Percentiles rank a stretch among this genome's conserved stretches.
Conservation (phyloP, 2,797 vertebrate species). For the Chrysocyon brachyurus region DNA sequence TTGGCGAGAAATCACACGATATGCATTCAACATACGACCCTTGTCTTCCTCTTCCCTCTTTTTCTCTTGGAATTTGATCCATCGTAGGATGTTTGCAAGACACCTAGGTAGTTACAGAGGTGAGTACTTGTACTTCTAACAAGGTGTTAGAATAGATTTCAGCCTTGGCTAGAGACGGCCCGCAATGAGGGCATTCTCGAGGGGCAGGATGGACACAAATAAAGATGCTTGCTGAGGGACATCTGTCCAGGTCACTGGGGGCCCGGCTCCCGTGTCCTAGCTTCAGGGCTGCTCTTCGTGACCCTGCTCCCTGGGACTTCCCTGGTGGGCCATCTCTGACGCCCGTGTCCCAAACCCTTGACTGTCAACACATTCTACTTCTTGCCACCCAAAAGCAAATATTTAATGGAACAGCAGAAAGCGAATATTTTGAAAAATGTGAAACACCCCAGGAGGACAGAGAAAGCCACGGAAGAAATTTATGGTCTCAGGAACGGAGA, state of each 20-base stretch:
- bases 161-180: not conserved
- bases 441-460: not conserved
- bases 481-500: not conserved
- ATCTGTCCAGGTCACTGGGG: not conserved
- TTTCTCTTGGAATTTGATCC: not conserved
- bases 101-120: not conserved
- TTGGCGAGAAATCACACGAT: not conserved
- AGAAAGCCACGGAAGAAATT: not conserved
- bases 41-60: not conserved
- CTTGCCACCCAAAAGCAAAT: not conserved
- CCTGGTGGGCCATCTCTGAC: too few relatives aligned
- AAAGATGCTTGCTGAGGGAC: not conserved
- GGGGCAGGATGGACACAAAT: not conserved
- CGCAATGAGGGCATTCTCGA: not conserved
- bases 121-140: not conserved
- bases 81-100: not conserved
- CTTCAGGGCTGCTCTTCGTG: too few relatives aligned
- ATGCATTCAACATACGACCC: not conserved
- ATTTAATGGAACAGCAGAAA: slow-evolving; percentile 63
- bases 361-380: slow-evolving; percentile 7
- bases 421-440: not conserved
- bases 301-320: too few relatives aligned
- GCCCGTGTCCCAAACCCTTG: too few relatives aligned
- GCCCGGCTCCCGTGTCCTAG: too few relatives aligned
- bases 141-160: slow-evolving; percentile 10